Percentiles rank a stretch among this genome's conserved stretches.
These are phyloP conservation scores for Propithecus coquereli DNA, from an alignment of 2,113 vertebrate genomes.

Conservation along the genomic window DNA sequence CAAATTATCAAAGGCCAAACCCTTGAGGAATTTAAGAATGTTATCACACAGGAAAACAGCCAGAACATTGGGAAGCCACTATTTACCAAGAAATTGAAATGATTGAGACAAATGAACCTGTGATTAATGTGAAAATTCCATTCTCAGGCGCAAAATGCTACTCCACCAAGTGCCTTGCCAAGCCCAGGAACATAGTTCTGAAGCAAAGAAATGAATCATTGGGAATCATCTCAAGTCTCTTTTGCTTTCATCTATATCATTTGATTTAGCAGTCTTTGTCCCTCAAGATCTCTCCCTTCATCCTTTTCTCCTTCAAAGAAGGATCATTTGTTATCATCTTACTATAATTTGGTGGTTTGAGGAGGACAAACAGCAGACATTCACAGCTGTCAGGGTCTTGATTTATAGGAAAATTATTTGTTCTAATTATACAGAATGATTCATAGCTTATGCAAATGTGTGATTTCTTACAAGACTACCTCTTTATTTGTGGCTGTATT, in stretches of 20 bases:
- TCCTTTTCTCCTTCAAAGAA: conserved; percentile 60
- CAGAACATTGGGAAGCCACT: neutral
- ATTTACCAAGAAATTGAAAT: conserved; percentile 8
- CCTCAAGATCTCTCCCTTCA: neutral
- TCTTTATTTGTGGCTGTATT: conserved; percentile 50
- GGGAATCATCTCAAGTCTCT: conserved; percentile 8
- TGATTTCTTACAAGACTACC: conserved; percentile 64
- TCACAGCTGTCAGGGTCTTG: conserved; percentile 49
- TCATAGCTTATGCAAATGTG: conserved; percentile 51
- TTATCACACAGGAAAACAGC: neutral
- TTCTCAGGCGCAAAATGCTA: neutral
- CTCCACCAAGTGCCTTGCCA: neutral
- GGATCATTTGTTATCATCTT: neutral
- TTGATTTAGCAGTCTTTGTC: neutral
- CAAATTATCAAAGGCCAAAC: neutral
- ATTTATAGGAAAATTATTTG: conserved; percentile 66
- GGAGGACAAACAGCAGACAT: conserved; percentile 46
- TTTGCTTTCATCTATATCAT: neutral
- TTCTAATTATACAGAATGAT: conserved; percentile 71
- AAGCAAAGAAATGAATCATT: conserved; percentile 25
- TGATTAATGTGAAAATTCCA: neutral
- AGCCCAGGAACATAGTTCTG: neutral
- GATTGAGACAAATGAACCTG: neutral
- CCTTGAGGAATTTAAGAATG: neutral
- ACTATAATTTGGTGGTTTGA: conserved; percentile 54